Evolutionary conservation across 2,113 vertebrate species (phyloP).

Genomic region (Phyllopteryx taeniolatus): DNA sequence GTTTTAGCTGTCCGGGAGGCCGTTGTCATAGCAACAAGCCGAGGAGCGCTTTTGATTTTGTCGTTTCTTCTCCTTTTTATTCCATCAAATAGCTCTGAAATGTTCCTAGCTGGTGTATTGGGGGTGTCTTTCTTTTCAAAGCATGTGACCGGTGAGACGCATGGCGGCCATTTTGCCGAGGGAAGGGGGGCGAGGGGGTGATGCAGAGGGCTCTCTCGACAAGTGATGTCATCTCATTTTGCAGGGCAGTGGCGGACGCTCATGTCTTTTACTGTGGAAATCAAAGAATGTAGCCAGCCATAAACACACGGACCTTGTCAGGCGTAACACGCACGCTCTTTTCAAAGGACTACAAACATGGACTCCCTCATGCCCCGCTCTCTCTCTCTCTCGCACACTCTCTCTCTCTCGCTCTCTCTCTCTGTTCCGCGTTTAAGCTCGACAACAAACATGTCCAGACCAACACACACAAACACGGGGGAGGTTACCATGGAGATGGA

Average conservation of each 20-base stretch:
- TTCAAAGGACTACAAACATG: constrained; percentile 67
- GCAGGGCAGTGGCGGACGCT: constrained; percentile 81
- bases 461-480: constrained; percentile 24
- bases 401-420: background rate
- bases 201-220: constrained; percentile 77
- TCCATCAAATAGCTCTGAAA: background rate
- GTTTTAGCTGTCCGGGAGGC: background rate
- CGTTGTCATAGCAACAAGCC: background rate
- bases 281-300: constrained; percentile 84
- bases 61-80: background rate
- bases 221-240: constrained; percentile 82
- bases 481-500: constrained; percentile 35
- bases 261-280: constrained; percentile 84
- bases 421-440: constrained; percentile 63
- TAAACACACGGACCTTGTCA: constrained; percentile 77
- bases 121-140: constrained; percentile 23
- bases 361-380: constrained; percentile 36
- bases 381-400: background rate
- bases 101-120: background rate
- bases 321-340: constrained; percentile 70
- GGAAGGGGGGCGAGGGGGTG: constrained; percentile 64
- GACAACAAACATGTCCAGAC: constrained; percentile 50
- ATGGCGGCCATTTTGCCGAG: constrained; percentile 74
- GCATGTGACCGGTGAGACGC: constrained; percentile 73
- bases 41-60: background rate